Evolutionary conservation across 2,113 vertebrate genomes (phyloP), one percentile per base, ranked within the genome.

Genomic region (Nansenia antarctica): DNA sequence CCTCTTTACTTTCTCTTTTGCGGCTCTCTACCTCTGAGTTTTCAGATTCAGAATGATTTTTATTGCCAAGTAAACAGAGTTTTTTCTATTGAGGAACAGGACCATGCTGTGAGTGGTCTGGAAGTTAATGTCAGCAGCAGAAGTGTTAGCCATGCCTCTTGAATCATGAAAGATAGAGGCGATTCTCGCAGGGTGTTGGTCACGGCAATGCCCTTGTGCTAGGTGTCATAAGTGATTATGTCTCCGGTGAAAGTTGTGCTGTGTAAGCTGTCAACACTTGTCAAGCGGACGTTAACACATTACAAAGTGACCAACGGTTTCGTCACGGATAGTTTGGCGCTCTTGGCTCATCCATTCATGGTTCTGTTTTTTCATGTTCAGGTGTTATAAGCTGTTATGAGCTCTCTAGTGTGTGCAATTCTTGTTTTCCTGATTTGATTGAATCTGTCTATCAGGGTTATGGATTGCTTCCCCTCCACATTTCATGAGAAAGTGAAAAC

Each of bases 351-450:
- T 76, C 49, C 2, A 9, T 24, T 8, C 20, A n/a, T 52, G 47
- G 47, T 52, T 18, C 3, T 9, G 49, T 20, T 53, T 0, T 24
- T 9, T 20, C 29, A 58, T 32, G 29, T 3, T 4, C 7, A 31
- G 30, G 27, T 31, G 82, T 72, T 81, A 69, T 83, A 80, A 88
- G 85, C 70, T 79, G 85, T 79, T 65, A 70, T 62, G 1, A 5
- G 32, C 70, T 49, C 32, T 22, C n/a, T n/a, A n/a, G n/a, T n/a
- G n/a, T n/a, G 70, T 61, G 39, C 73, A 52, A 34, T 84, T 73
- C 77, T 84, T 70, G 77, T 86, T 83, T 82, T 66, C 59, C 64
- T 77, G 64, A 67, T 83, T 81, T 82, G 78, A 87, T 86, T 76
- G 75, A 80, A 77, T 73, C 75, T 82, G 74, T 77, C 74, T 79